Conservation (phyloP, 2,113 vertebrate genomes). For the Orcinus orca region DNA sequence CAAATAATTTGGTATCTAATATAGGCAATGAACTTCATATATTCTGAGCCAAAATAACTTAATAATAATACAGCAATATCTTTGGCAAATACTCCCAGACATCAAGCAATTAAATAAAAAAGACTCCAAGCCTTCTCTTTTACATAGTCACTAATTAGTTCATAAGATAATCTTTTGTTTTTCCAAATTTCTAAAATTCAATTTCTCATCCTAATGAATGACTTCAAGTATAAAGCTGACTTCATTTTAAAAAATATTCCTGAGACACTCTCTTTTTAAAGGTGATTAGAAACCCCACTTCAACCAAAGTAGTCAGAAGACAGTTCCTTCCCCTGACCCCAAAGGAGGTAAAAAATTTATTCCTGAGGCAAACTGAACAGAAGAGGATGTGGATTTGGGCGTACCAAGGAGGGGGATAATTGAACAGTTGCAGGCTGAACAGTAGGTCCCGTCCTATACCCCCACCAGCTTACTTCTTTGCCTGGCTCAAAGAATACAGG, state of each 20-base stretch:
- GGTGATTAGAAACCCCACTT: constrained; percentile 47
- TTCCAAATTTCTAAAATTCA: constrained; percentile 53
- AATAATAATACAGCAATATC: neutral
- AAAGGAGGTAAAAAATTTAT: neutral
- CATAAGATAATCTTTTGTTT: constrained; percentile 47
- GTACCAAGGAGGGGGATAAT: neutral
- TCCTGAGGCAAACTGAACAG: neutral
- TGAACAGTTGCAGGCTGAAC: neutral
- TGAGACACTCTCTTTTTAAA: constrained; percentile 39
- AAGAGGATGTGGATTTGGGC: neutral
- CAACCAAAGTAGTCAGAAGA: neutral
- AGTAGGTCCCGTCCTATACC: neutral
- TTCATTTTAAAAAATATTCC: constrained; percentile 46
- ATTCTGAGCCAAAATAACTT: constrained; percentile 22
- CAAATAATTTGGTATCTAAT: constrained; percentile 28
- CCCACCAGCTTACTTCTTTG: neutral
- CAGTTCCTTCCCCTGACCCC: neutral
- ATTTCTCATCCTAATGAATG: constrained; percentile 59
- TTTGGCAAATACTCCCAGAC: constrained; percentile 49
- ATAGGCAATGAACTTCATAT: neutral
- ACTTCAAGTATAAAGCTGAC: constrained; percentile 40
- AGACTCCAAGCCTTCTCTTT: constrained; percentile 59
- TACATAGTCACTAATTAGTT: constrained; percentile 57
- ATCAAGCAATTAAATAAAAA: constrained; percentile 59
- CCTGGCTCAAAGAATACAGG: neutral